Percentiles rank a stretch among this genome's conserved stretches.
These are phyloP conservation scores for Typhlichthys subterraneus DNA, from an alignment of 2,797 vertebrate genomes.

Conservation along the genomic window DNA sequence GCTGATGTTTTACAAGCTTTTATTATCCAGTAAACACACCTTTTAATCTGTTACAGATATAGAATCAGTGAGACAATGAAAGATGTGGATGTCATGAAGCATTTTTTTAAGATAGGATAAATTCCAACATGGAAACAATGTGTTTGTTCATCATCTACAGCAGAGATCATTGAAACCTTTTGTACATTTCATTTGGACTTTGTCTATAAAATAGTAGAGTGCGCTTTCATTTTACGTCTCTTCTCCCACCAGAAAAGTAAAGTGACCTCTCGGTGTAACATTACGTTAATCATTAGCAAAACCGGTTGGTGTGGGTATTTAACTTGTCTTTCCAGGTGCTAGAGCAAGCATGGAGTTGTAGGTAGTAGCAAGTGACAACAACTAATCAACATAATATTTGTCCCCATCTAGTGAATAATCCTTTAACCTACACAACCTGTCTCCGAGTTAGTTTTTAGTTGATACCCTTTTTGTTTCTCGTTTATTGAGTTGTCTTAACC, in stretches of 20 bases:
- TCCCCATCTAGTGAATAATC: constrained; percentile 44
- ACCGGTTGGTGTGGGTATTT: constrained; percentile 9
- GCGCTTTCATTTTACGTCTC: background rate
- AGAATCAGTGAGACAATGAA: too few species aligned
- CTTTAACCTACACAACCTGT: constrained; percentile 22
- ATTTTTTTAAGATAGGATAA: too few species aligned
- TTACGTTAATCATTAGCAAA: constrained; percentile 32
- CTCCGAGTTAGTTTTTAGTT: background rate
- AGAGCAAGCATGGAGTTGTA: background rate
- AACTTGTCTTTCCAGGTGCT: constrained; percentile 1
- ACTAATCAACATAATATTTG: constrained; percentile 49
- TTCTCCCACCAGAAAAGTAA: background rate
- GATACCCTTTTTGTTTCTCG: background rate
- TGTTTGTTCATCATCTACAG: too few species aligned
- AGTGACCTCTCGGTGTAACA: background rate
- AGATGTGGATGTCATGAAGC: too few species aligned
- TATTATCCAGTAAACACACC: too few species aligned
- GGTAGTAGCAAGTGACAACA: constrained; percentile 39
- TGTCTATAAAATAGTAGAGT: background rate
- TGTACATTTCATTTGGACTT: constrained; percentile 4
- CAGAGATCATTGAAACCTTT: too few species aligned
- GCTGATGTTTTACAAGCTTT: too few species aligned
- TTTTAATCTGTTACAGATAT: too few species aligned
- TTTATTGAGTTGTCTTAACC: constrained; percentile 9
- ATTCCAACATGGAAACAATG: too few species aligned